These are phyloP conservation scores for Drosophila ochracea DNA, from an alignment of 2,888 invertebrate species.

Conservation along the genomic window DNA sequence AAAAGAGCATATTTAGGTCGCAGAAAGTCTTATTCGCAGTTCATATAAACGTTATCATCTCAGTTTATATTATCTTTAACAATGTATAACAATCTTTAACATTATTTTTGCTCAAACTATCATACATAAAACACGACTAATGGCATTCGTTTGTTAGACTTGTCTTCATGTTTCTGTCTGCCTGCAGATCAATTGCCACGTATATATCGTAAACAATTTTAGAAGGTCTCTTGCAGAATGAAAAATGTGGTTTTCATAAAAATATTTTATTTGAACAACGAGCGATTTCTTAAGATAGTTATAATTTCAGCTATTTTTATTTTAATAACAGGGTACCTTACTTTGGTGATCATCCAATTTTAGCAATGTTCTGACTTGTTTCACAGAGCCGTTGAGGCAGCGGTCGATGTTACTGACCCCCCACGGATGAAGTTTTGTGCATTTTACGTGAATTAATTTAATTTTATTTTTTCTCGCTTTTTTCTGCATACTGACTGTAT, in stretches of 20 bases:
- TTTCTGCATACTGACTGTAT: slow-evolving; percentile 6
- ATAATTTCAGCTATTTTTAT: too few relatives aligned
- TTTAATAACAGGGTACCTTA: neutral
- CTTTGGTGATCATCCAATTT: neutral
- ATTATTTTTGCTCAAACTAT: neutral
- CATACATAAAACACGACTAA: neutral
- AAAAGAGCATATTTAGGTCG: slow-evolving; percentile 9
- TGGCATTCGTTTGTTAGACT: neutral
- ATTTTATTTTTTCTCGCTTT: slow-evolving; percentile 18
- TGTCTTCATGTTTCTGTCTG: neutral
- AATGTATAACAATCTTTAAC: neutral
- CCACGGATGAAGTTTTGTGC: slow-evolving; percentile 24
- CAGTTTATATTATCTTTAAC: neutral
- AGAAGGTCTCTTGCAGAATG: neutral
- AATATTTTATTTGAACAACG: neutral
- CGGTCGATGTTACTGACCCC: slow-evolving; percentile 12
- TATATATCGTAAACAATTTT: neutral
- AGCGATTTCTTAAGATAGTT: neutral
- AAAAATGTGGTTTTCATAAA: neutral
- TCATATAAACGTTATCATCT: neutral
- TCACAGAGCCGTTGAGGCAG: slow-evolving; percentile 23
- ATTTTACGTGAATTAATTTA: slow-evolving; percentile 50
- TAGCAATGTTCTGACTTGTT: neutral
- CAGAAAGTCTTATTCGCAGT: too few relatives aligned
- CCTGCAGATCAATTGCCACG: neutral